These are phyloP conservation scores for Ceramica pisi DNA, from an alignment of 2,888 invertebrate genomes.

Conservation along the genomic window DNA sequence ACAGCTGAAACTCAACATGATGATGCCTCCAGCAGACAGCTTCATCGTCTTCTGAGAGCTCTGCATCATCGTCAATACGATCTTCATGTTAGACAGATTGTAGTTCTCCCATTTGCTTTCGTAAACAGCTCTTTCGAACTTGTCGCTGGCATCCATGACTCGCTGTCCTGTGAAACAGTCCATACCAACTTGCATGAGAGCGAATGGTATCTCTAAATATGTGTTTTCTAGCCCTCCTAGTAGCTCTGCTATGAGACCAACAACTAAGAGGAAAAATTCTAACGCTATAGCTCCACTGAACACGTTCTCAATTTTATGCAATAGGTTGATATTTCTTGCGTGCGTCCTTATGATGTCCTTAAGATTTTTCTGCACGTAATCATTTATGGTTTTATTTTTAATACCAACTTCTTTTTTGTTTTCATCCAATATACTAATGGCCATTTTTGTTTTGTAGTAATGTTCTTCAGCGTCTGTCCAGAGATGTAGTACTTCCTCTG, in stretches of 20 bases:
- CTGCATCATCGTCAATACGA: constrained; percentile 74
- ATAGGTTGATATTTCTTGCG: constrained; percentile 65
- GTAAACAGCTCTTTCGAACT: constrained; percentile 67
- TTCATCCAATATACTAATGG: constrained; percentile 32
- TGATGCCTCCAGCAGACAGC: constrained; percentile 78
- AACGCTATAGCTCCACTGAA: constrained; percentile 71
- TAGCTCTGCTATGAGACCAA: constrained; percentile 73
- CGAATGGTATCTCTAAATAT: constrained; percentile 72
- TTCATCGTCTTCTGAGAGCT: constrained; percentile 77
- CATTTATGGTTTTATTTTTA: constrained; percentile 43
- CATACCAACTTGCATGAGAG: constrained; percentile 72
- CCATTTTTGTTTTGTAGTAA: constrained; percentile 58
- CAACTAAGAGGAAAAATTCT: constrained; percentile 71
- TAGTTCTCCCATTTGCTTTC: constrained; percentile 70
- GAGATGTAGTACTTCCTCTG: constrained; percentile 73
- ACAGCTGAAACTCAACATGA: constrained; percentile 71
- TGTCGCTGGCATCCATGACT: constrained; percentile 65
- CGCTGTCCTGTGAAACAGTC: constrained; percentile 71
- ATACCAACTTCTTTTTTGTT: background rate
- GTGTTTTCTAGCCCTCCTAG: constrained; percentile 76
- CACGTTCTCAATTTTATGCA: constrained; percentile 66
- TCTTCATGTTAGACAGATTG: constrained; percentile 64
- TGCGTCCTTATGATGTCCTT: constrained; percentile 52
- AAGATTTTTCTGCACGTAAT: constrained; percentile 40
- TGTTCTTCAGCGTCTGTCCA: constrained; percentile 73